Conservation (phyloP, 2,888 invertebrate species). For the Patella ulyssiponensis region DNA sequence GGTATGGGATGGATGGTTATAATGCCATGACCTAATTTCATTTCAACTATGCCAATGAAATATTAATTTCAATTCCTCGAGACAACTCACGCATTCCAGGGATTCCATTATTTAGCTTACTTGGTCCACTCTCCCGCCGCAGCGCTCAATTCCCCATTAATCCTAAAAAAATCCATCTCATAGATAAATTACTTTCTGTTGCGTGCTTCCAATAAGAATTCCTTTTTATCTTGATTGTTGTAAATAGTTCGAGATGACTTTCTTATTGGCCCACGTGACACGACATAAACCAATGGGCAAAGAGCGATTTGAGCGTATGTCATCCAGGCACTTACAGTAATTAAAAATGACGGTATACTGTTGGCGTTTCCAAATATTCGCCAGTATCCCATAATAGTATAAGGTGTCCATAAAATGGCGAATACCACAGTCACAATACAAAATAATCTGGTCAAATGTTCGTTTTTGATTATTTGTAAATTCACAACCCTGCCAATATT, state of each 20-base stretch:
- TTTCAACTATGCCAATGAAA: no score
- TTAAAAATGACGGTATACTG: conserved; percentile 40
- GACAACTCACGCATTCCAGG: no score
- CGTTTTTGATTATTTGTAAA: conserved; percentile 56
- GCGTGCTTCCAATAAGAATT: conserved; percentile 38
- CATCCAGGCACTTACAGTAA: conserved; percentile 57
- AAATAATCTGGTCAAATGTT: conserved; percentile 62
- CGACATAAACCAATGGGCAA: conserved; percentile 59
- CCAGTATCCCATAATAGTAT: conserved; percentile 56
- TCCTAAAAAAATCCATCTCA: no score
- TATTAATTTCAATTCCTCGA: no score
- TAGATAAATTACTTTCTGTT: conserved; percentile 28
- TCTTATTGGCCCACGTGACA: conserved; percentile 29
- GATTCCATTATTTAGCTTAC: no score
- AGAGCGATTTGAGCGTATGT: conserved; percentile 60
- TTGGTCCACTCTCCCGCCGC: no score
- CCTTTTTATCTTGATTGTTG: conserved; percentile 34
- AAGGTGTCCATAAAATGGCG: conserved; percentile 57
- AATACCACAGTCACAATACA: conserved; percentile 56
- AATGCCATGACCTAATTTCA: no score
- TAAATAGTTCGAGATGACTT: conserved; percentile 26
- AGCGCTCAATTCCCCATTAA: no score
- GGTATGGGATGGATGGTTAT: no score
- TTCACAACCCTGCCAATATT: conserved; percentile 57
- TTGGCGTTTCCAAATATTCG: conserved; percentile 50